Percentiles rank a stretch among this genome's conserved stretches.
Evolutionary conservation across 2,797 vertebrate species (phyloP).

Genomic region (Rhabdomys pumilio): DNA sequence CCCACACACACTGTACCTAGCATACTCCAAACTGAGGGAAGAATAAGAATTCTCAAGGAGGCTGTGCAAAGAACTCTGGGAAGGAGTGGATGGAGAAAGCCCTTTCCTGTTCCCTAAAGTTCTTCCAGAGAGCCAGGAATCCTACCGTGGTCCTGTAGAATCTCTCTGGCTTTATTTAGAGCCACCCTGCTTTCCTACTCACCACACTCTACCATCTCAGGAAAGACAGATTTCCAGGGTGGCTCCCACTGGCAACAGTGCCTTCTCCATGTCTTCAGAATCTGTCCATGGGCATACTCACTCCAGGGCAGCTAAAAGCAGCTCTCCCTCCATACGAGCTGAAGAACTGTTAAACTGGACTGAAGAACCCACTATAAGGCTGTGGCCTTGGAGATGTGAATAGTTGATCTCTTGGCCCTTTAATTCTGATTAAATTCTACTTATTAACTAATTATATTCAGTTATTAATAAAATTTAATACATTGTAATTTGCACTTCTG

Average conservation of each 20-base stretch:
- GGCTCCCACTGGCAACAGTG: background rate
- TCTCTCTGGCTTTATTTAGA: background rate
- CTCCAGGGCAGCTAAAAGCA: background rate
- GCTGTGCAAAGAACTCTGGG: background rate
- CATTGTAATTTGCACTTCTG: background rate
- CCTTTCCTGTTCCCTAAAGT: background rate
- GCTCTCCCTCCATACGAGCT: background rate
- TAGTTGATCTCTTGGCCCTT: background rate
- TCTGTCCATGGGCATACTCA: background rate
- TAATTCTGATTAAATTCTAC: background rate
- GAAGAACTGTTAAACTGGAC: background rate
- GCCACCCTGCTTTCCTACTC: background rate
- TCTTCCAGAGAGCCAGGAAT: background rate
- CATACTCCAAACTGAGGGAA: background rate
- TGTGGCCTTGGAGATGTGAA: background rate
- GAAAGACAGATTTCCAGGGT: background rate
- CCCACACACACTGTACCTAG: background rate
- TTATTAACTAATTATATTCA: background rate
- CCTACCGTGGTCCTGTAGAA: background rate
- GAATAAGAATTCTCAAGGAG: background rate
- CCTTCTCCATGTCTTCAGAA: background rate
- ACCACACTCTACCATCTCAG: background rate
- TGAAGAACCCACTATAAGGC: background rate
- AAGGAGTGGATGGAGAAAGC: rapidly evolving
- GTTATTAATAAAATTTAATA: background rate